Evolutionary conservation across 2,113 vertebrate species (phyloP), one percentile per base, ranked within the genome.

Genomic region (Sclerurus mexicanus): DNA sequence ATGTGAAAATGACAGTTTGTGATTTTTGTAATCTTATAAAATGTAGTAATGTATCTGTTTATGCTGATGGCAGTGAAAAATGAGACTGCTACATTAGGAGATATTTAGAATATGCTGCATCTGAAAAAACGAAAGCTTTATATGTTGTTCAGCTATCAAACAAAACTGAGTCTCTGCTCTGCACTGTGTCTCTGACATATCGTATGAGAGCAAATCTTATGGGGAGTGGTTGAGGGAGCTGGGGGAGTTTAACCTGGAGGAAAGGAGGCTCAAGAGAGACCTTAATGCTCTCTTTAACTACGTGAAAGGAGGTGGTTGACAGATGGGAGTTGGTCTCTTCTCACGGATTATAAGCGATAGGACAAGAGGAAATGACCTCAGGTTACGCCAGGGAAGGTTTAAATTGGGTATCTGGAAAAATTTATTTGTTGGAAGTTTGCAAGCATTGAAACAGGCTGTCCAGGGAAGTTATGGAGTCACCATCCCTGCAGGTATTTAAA

Each of bases 281-380:
- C 10, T 58, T 14, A 14, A 12, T 3, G 1, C 10, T 50, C 6
- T 71, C 33, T 79, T 5, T 8, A 46, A 5, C 5, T 21, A 1
- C 12, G 5, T 67, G 44, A 71, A 37, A 39, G n/a, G 20, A 71
- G 52, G 2, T 1, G 56, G 28, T 17, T 40, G 22, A 1, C 1
- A 33, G 6, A 5, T 28, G n/a, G 14, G 14, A 2, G 0, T 64
- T 1, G 1, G 15, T 30, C 35, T 67, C 7, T 39, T 89, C 13
- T 79, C 22, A 4, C 33, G 22, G 21, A 6, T n/a, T 53, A 19
- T 7, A 33, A 28, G 21, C 0, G 1, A 18, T 22, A 71, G 15
- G 3, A 33, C 3, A 12, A 80, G 39, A 79, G 33, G 5, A 55
- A 75, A 42, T 18, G 16, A 10, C 33, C 28, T 82, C 4, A 33